Percentiles rank a stretch among this genome's conserved stretches.
Evolutionary conservation across 2,113 vertebrate species (phyloP).

Genomic region (Neolamprologus modestus): DNA sequence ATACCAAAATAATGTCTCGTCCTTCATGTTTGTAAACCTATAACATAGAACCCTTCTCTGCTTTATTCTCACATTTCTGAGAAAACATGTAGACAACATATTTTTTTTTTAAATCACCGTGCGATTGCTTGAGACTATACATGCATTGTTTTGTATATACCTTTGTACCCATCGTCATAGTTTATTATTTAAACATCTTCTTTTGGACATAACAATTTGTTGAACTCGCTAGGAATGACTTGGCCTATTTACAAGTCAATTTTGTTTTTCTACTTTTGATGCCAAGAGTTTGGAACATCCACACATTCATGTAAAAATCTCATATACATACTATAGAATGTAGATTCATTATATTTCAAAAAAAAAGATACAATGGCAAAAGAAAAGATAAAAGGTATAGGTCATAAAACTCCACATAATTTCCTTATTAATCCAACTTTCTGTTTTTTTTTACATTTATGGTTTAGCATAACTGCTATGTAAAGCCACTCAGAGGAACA

Average conservation of each 20-base stretch:
- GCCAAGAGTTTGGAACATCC: slow-evolving; percentile 69
- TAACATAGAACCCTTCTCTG: slow-evolving; percentile 27
- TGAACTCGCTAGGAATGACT: slow-evolving; percentile 67
- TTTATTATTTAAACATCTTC: slow-evolving; percentile 64
- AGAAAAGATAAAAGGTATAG: neutral
- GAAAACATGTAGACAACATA: slow-evolving; percentile 70
- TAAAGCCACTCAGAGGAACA: slow-evolving; percentile 7
- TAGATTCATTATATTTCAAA: neutral
- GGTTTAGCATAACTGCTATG: slow-evolving; percentile 6
- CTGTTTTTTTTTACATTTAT: neutral
- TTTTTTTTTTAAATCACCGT: slow-evolving; percentile 59
- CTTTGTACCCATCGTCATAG: slow-evolving; percentile 61
- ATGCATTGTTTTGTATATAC: slow-evolving; percentile 77
- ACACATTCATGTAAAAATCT: slow-evolving; percentile 73
- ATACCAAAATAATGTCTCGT: slow-evolving; percentile 60
- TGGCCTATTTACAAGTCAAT: slow-evolving; percentile 71
- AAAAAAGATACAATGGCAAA: slow-evolving; percentile 25
- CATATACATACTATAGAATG: slow-evolving; percentile 61
- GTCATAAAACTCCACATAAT: neutral
- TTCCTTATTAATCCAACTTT: neutral
- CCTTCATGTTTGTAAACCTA: slow-evolving; percentile 48
- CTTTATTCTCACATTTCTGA: slow-evolving; percentile 43
- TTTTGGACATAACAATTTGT: slow-evolving; percentile 69
- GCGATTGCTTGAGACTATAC: slow-evolving; percentile 77
- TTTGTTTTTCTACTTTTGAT: slow-evolving; percentile 57